These are phyloP conservation scores for Lagopus leucura DNA, from an alignment of 2,113 vertebrate genomes.

Conservation along the genomic window DNA sequence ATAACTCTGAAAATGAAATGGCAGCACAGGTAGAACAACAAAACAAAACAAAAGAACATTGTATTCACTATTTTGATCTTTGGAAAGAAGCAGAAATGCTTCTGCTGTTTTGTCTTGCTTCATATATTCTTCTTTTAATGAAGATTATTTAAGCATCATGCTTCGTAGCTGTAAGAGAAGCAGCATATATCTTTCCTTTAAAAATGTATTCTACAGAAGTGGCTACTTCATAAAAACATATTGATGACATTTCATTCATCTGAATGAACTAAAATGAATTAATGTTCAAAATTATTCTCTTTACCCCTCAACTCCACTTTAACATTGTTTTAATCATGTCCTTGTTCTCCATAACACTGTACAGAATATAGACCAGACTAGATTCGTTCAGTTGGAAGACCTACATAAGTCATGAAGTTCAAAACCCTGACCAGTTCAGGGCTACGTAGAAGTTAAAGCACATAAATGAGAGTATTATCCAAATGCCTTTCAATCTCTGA, in stretches of 20 bases:
- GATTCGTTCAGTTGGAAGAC: background rate
- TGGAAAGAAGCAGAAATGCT: background rate
- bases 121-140: background rate
- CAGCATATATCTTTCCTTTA: background rate
- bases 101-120: background rate
- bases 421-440: background rate
- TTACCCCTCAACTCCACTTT: background rate
- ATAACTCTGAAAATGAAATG: conserved; percentile 17
- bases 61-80: background rate
- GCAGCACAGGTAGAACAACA: background rate
- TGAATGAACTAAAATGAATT: background rate
- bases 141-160: fast-evolving
- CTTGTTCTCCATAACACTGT: background rate
- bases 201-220: background rate
- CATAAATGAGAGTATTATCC: background rate
- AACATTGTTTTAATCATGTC: background rate
- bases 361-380: background rate
- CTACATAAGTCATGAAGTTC: background rate
- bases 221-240: background rate
- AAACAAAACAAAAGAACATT: background rate
- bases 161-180: background rate
- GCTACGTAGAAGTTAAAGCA: background rate
- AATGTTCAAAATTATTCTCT: background rate
- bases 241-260: background rate
- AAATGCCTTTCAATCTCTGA: background rate